A percentile compares a stretch with the other conserved stretches of the same genome.
These are phyloP conservation scores for Masticophis lateralis DNA, from an alignment of 2,797 vertebrate species.

Conservation along the genomic window DNA sequence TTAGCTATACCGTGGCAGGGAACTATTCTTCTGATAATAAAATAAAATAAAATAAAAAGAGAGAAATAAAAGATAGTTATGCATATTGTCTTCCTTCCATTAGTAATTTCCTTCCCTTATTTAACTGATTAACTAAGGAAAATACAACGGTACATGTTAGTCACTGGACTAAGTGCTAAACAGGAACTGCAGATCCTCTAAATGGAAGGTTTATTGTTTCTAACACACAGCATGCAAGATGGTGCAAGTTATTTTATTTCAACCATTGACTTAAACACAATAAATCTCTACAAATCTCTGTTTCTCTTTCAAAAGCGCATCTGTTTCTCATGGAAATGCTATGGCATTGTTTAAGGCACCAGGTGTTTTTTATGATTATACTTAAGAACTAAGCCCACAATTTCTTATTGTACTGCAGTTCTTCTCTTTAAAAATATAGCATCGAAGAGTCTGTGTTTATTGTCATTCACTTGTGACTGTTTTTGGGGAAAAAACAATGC, in stretches of 20 bases:
- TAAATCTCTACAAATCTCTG: constrained; percentile 65
- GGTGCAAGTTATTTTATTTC: constrained; percentile 66
- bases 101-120: too few species aligned
- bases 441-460: constrained; percentile 28
- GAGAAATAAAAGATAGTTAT: background rate
- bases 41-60: background rate
- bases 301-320: constrained; percentile 69
- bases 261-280: constrained; percentile 69
- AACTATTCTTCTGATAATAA: background rate
- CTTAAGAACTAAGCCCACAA: constrained; percentile 53
- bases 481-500: background rate
- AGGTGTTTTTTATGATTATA: constrained; percentile 62
- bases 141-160: constrained; percentile 11
- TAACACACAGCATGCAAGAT: constrained; percentile 65
- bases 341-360: constrained; percentile 59
- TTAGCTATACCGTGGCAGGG: background rate
- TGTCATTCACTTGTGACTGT: constrained; percentile 35
- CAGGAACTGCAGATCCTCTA: constrained; percentile 63
- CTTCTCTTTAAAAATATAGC: constrained; percentile 25
- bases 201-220: constrained; percentile 68
- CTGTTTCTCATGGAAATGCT: constrained; percentile 70
- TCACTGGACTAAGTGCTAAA: constrained; percentile 51
- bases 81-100: background rate
- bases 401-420: constrained; percentile 39
- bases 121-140: background rate